A percentile compares a stretch with the other conserved stretches of the same genome.
Evolutionary conservation across 2,888 invertebrate species (phyloP).

Genomic region (Orchesellides sinensis): DNA sequence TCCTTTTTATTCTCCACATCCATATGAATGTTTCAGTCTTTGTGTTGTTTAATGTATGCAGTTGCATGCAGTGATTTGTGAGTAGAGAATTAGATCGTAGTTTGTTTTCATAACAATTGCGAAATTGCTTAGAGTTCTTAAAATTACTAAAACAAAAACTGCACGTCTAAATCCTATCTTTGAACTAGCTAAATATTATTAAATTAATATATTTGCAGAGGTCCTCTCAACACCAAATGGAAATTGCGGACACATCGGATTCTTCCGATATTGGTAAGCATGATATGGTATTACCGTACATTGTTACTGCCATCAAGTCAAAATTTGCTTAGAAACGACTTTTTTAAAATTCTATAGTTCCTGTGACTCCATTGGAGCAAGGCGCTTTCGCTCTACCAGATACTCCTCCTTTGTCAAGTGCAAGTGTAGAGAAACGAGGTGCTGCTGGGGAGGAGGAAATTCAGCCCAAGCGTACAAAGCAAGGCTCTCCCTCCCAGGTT

Average conservation of each 20-base stretch:
- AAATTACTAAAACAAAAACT: too few species aligned
- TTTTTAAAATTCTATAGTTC: conserved; percentile 37
- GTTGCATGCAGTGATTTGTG: too few species aligned
- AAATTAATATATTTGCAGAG: conserved; percentile 63
- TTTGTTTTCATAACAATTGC: too few species aligned
- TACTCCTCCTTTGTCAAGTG: conserved; percentile 66
- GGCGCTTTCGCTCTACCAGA: conserved; percentile 70
- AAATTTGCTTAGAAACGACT: not conserved
- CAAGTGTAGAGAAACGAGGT: conserved; percentile 69
- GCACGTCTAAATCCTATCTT: too few species aligned
- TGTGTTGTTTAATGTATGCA: too few species aligned
- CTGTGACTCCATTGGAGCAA: conserved; percentile 68
- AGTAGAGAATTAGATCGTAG: too few species aligned
- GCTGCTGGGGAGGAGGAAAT: conserved; percentile 68
- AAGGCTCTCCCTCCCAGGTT: conserved; percentile 67
- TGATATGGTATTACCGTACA: not conserved
- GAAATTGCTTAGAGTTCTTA: too few species aligned
- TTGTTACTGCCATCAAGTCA: not conserved
- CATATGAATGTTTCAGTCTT: too few species aligned
- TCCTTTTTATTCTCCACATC: too few species aligned
- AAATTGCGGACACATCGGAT: conserved; percentile 70
- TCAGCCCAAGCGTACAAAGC: conserved; percentile 73
- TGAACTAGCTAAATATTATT: too few species aligned
- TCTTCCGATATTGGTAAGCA: conserved; percentile 69
- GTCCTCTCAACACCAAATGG: conserved; percentile 73